These are phyloP conservation scores for Neoarius graeffei DNA, from an alignment of 2,113 vertebrate genomes.

Conservation along the genomic window DNA sequence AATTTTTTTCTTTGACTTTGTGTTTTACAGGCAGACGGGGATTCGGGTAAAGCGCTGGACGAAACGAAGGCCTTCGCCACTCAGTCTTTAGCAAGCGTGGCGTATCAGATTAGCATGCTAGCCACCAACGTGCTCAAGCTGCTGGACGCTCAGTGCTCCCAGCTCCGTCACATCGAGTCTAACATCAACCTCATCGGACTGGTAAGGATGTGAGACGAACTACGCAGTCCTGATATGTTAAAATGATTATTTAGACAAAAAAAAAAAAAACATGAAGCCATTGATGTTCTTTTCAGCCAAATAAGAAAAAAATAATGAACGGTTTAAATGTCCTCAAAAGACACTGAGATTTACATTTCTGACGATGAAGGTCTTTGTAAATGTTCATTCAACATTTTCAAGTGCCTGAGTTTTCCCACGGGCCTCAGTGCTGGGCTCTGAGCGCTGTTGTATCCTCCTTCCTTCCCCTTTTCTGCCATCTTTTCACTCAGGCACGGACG, in stretches of 20 bases:
- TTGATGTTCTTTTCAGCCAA: neutral
- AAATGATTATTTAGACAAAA: neutral
- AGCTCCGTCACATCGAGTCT: conserved; percentile 71
- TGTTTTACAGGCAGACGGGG: conserved; percentile 45
- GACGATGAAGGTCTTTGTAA: neutral
- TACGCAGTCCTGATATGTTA: too few relatives aligned
- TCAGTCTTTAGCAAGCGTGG: conserved; percentile 58
- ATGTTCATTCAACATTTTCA: neutral
- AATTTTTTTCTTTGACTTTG: neutral
- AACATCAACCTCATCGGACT: conserved; percentile 66
- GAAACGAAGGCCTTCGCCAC: conserved; percentile 57
- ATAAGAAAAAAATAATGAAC: neutral
- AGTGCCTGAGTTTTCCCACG: conserved; percentile 11
- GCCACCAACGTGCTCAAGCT: conserved; percentile 70
- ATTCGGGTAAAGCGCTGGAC: conserved; percentile 52
- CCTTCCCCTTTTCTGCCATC: neutral
- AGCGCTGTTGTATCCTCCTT: neutral
- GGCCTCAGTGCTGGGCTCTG: conserved; percentile 25
- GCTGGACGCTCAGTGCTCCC: conserved; percentile 71
- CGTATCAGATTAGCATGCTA: conserved; percentile 57
- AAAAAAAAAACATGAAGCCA: neutral
- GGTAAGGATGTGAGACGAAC: conserved; percentile 54
- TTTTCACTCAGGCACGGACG: conserved; percentile 55
- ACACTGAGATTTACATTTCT: neutral
- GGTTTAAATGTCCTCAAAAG: neutral